Evolutionary conservation across 2,113 vertebrate species (phyloP).

Genomic region (Neopipo cinnamomea): DNA sequence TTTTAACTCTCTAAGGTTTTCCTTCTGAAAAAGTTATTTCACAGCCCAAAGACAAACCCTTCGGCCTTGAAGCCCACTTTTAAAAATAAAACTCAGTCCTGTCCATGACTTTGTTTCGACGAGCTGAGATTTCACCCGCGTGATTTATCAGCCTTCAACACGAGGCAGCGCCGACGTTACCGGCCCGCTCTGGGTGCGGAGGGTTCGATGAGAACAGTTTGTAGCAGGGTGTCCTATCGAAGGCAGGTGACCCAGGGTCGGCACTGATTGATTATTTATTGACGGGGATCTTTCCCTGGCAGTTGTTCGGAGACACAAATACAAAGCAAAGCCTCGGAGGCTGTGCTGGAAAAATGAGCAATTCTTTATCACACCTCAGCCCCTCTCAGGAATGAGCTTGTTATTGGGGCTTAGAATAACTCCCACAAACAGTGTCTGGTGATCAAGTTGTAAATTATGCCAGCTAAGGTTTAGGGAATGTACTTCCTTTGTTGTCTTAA

Average conservation of each 20-base stretch:
- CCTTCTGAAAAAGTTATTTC: not conserved
- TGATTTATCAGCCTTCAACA: constrained; percentile 44
- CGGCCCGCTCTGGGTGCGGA: not conserved
- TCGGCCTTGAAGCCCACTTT: not conserved
- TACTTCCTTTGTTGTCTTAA: not conserved
- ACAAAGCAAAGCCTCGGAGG: not conserved
- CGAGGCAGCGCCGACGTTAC: not conserved
- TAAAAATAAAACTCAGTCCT: not conserved
- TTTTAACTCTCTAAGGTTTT: not conserved
- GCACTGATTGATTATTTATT: not conserved
- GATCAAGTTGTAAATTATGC: not conserved
- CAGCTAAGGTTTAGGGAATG: not conserved
- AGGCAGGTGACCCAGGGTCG: not conserved
- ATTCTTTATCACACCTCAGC: not conserved
- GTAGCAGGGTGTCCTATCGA: not conserved
- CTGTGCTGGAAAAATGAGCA: not conserved
- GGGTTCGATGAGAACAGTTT: constrained; percentile 32
- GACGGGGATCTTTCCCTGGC: not conserved
- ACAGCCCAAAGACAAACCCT: not conserved
- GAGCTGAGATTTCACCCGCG: not conserved
- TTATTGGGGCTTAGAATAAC: not conserved
- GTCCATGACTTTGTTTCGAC: not conserved
- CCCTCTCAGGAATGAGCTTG: not conserved
- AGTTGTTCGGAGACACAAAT: not conserved
- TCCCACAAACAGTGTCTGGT: not conserved